A percentile compares a stretch with the other conserved stretches of the same genome.
Evolutionary conservation across 2,797 vertebrate genomes (phyloP).

Genomic region (Jordanella pulchra): DNA sequence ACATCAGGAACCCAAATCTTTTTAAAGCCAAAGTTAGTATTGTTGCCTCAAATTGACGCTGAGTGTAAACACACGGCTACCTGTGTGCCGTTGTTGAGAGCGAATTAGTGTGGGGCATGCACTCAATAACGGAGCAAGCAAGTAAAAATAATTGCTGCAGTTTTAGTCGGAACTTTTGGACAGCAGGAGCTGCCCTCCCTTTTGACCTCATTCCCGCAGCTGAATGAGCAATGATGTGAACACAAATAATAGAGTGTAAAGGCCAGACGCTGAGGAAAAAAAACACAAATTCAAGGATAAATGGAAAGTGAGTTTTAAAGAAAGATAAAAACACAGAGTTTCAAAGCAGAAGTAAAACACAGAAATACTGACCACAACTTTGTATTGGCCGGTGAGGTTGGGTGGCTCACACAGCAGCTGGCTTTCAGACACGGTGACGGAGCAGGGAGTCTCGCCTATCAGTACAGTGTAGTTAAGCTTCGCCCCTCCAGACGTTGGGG

Average conservation of each 20-base stretch:
- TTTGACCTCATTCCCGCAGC: conserved; percentile 55
- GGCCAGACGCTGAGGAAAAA: conserved; percentile 37
- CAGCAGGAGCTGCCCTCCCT: conserved; percentile 48
- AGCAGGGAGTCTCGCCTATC: conserved; percentile 93
- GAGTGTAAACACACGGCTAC: conserved; percentile 29
- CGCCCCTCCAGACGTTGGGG: conserved; percentile 89
- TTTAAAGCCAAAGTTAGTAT: conserved; percentile 25
- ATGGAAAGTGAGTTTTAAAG: conserved; percentile 3
- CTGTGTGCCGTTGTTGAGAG: conserved; percentile 22
- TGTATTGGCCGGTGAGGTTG: conserved; percentile 94
- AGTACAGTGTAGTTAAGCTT: conserved; percentile 98
- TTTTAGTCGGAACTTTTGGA: conserved; percentile 63
- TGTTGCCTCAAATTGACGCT: conserved; percentile 20
- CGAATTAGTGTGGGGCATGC: conserved; percentile 42
- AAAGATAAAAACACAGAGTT: neutral
- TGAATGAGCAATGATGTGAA: conserved; percentile 57
- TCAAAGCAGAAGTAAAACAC: conserved; percentile 5
- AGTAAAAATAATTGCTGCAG: conserved; percentile 62
- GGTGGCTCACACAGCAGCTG: conserved; percentile 97
- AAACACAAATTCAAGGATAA: conserved; percentile 27
- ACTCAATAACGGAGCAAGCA: conserved; percentile 52
- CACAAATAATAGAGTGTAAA: conserved; percentile 52
- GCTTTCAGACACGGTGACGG: conserved; percentile 94
- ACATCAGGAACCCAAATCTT: conserved; percentile 1
- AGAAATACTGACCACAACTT: conserved; percentile 83